Evolutionary conservation across 2,888 invertebrate species (phyloP), one percentile per base, ranked within the genome.

Genomic region (Antheraea assamensis): DNA sequence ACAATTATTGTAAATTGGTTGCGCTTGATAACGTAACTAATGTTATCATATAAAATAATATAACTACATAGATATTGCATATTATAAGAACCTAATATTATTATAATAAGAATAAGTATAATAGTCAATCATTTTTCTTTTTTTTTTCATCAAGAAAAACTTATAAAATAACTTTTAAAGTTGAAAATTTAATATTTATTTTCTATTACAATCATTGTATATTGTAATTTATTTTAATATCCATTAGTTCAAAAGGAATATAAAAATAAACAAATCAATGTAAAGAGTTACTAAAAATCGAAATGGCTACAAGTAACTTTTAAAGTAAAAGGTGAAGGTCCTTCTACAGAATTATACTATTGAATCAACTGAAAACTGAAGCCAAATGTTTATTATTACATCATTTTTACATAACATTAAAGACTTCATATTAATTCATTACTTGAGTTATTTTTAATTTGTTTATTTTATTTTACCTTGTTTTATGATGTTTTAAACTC

Each of bases 391-490:
- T 42, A 49, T 30, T 52, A 71, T 71, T 73, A 49, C n/a, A 73
- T 30, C 71, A 64, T 64, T 64, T 42, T 58, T 52, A 17, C 52
- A 52, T n/a, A n/a, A 73, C 21, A 73, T 5, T 21, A 68, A 64
- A 66, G 72, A 74, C 76, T 76, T 42, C 42, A 7, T 78, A 79
- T 73, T 76, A 75, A 78, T 79, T 75, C 79, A 78, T 79, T 80
- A 79, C 15, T 5, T 49, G 49, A 49, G 21, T 3, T 71, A 79
- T 13, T 58, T 30, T 27, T 64, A 4, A 64, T 30, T 64, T 64
- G 24, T 24, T 24, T 64, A 30, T 2, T 30, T 64, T 58, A 5
- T 8, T 52, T 21, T 3, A 10, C 42, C 24, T 58, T 24, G 61
- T 15, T 30, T n/a, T 30, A 64, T 64, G 17, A 64, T 0, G 17